Conservation (phyloP, 2,113 vertebrate genomes). For the Amazona vittata region DNA sequence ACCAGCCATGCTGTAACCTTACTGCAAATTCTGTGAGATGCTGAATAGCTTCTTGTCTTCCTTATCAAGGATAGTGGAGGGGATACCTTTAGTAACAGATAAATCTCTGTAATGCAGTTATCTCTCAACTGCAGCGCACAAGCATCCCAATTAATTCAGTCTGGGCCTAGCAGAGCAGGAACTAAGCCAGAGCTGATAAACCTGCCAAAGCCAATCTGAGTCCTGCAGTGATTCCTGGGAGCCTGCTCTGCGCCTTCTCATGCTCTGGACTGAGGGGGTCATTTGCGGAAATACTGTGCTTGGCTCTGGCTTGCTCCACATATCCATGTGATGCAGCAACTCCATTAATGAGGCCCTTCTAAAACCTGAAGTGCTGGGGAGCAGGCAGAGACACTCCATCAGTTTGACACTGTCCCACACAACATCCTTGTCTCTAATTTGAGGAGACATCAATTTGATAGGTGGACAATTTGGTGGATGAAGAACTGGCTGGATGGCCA, state of each 20-base stretch:
- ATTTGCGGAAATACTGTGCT: not conserved
- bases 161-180: conserved; percentile 60
- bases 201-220: conserved; percentile 61
- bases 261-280: not conserved
- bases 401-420: not conserved
- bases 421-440: no score
- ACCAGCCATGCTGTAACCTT: conserved; percentile 19
- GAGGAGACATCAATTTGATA: no score
- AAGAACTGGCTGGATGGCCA: no score
- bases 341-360: not conserved
- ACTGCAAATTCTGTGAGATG: conserved; percentile 16
- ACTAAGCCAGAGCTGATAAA: conserved; percentile 67
- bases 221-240: conserved; percentile 36
- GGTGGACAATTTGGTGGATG: no score
- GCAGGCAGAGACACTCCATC: not conserved
- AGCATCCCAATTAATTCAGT: conserved; percentile 69
- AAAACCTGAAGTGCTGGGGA: not conserved
- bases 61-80: conserved; percentile 46
- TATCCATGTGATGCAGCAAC: not conserved
- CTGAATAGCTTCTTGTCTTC: conserved; percentile 21
- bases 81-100: conserved; percentile 62
- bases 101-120: conserved; percentile 70
- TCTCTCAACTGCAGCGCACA: conserved; percentile 64
- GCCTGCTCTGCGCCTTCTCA: not conserved
- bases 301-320: not conserved